Percentiles rank a stretch among this genome's conserved stretches.
Evolutionary conservation across 2,888 invertebrate genomes (phyloP).

Genomic region (Podotricha telesiphe): DNA sequence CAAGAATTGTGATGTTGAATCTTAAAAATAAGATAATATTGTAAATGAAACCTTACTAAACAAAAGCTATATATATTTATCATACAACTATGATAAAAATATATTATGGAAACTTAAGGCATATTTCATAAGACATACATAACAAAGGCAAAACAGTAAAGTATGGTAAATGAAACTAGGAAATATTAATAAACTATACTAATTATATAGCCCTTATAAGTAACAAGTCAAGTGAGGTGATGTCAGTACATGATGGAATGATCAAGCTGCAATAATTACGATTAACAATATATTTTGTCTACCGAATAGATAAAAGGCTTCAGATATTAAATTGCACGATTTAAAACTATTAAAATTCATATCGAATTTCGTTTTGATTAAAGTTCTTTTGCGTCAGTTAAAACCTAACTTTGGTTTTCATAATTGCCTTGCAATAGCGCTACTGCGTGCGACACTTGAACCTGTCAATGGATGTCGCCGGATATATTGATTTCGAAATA

Average conservation of each 20-base stretch:
- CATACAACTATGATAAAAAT: conserved; percentile 13
- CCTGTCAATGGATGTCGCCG: conserved; percentile 10
- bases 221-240: conserved; percentile 25
- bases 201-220: conserved; percentile 19
- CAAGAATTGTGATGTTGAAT: conserved; percentile 20
- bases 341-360: background rate
- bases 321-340: background rate
- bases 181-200: conserved; percentile 11
- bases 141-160: conserved; percentile 30
- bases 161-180: conserved; percentile 24
- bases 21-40: conserved; percentile 20
- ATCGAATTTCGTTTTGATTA: background rate
- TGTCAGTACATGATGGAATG: conserved; percentile 30
- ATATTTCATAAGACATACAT: conserved; percentile 23
- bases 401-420: conserved; percentile 35
- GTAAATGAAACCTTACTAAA: conserved; percentile 31
- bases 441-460: conserved; percentile 6
- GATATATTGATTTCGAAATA: background rate
- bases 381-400: conserved; percentile 12
- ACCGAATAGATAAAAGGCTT: background rate
- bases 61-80: conserved; percentile 6
- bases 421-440: conserved; percentile 26
- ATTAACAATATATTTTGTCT: background rate
- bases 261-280: conserved; percentile 23
- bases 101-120: conserved; percentile 11